A percentile compares a stretch with the other conserved stretches of the same genome.
Conservation (phyloP, 2,888 invertebrate species). For the Eristalis pertinax region DNA sequence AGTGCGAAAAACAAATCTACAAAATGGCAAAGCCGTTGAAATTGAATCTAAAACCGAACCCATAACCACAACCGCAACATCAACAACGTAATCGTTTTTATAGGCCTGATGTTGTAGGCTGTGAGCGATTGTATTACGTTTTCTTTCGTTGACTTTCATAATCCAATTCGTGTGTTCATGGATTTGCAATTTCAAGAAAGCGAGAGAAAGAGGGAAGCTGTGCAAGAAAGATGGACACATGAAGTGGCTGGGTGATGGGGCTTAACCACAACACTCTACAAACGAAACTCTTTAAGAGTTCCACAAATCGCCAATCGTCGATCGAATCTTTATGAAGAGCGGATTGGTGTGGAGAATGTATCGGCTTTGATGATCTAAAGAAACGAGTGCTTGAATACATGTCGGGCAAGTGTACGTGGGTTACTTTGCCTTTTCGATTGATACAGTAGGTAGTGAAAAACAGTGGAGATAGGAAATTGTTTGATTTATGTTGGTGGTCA, state of each 20-base stretch:
- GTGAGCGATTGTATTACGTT: constrained; percentile 28
- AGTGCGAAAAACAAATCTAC: neutral
- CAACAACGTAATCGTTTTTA: constrained; percentile 44
- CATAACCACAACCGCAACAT: constrained; percentile 18
- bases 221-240: neutral
- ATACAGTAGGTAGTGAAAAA: constrained; percentile 25
- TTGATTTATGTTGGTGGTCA: neutral
- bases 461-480: neutral
- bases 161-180: constrained; percentile 20
- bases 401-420: constrained; percentile 48
- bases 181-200: neutral
- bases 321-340: neutral
- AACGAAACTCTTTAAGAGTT: constrained; percentile 23
- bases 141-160: constrained; percentile 17
- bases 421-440: constrained; percentile 16
- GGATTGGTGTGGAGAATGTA: neutral
- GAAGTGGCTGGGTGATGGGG: constrained; percentile 30
- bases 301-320: neutral
- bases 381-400: constrained; percentile 24
- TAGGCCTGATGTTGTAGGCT: constrained; percentile 21
- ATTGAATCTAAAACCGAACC: constrained; percentile 8
- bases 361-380: constrained; percentile 19
- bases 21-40: constrained; percentile 39
- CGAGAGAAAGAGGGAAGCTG: neutral
- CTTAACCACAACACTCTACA: constrained; percentile 28